Evolutionary conservation across 2,888 invertebrate genomes (phyloP).

Genomic region (Lathronympha strigana): DNA sequence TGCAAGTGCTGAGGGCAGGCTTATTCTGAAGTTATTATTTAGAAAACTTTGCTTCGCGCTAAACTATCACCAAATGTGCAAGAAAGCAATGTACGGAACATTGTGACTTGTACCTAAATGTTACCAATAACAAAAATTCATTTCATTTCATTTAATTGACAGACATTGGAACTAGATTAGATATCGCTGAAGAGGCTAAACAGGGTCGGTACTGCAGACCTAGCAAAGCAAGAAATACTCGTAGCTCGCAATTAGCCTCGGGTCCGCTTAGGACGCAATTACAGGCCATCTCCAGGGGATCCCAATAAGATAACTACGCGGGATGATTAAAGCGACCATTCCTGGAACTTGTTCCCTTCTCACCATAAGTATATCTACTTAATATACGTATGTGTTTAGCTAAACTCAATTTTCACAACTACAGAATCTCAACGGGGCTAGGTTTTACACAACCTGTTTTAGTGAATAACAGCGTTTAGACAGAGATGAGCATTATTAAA

Average conservation of each 20-base stretch:
- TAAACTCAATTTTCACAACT: not conserved
- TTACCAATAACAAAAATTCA: too few species aligned
- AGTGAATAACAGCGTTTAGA: too few species aligned
- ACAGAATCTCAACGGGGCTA: not conserved
- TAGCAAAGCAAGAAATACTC: conserved; percentile 52
- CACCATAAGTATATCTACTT: too few species aligned
- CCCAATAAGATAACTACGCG: conserved; percentile 50
- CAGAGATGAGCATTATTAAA: too few species aligned
- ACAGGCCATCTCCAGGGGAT: conserved; percentile 52
- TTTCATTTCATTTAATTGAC: too few species aligned
- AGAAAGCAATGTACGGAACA: too few species aligned
- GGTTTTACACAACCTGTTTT: too few species aligned
- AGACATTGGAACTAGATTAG: not conserved
- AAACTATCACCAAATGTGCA: too few species aligned
- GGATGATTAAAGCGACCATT: conserved; percentile 30
- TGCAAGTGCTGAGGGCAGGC: too few species aligned
- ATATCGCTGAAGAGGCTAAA: not conserved
- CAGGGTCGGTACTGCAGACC: not conserved
- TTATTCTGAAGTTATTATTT: too few species aligned
- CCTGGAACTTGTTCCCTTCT: not conserved
- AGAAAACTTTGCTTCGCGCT: too few species aligned
- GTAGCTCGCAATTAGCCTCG: conserved; percentile 54
- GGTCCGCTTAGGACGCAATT: conserved; percentile 54
- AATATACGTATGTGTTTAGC: not conserved
- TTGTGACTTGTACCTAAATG: too few species aligned